These are phyloP conservation scores for Phrixothrix hirtus DNA, from an alignment of 2,888 invertebrate genomes.

Conservation along the genomic window DNA sequence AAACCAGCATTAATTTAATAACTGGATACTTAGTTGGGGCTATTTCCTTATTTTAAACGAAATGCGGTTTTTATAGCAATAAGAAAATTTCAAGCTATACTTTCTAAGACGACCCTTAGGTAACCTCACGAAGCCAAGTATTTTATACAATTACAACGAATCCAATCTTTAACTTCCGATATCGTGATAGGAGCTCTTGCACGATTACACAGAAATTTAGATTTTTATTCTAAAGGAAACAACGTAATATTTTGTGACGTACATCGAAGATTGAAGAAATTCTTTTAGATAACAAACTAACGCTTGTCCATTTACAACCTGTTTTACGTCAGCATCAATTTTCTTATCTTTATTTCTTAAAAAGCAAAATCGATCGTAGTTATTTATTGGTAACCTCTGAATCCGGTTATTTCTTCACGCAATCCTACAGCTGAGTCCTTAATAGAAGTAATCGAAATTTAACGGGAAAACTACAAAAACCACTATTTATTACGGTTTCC, in stretches of 20 bases:
- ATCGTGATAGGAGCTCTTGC: conserved; percentile 23
- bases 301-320: conserved; percentile 3
- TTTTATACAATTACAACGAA: conserved; percentile 24
- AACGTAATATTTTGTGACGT: conserved; percentile 16
- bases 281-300: conserved; percentile 3
- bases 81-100: background rate
- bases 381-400: no score
- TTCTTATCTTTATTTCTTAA: no score
- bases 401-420: no score
- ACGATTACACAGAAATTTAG: conserved; percentile 23
- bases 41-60: background rate
- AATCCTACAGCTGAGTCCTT: no score
- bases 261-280: conserved; percentile 13
- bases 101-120: conserved; percentile 18
- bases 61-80: background rate
- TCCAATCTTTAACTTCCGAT: conserved; percentile 28
- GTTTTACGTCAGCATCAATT: conserved; percentile 5
- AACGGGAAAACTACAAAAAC: no score
- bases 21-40: background rate
- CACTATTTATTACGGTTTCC: no score
- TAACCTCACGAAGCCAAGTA: conserved; percentile 22
- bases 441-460: no score
- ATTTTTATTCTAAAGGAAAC: conserved; percentile 10
- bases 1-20: conserved; percentile 1
- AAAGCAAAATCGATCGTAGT: no score